phyloP scores from a whole-genome alignment of 1,140 invertebrate genomes.

The Lethocerus indicus region DNA sequence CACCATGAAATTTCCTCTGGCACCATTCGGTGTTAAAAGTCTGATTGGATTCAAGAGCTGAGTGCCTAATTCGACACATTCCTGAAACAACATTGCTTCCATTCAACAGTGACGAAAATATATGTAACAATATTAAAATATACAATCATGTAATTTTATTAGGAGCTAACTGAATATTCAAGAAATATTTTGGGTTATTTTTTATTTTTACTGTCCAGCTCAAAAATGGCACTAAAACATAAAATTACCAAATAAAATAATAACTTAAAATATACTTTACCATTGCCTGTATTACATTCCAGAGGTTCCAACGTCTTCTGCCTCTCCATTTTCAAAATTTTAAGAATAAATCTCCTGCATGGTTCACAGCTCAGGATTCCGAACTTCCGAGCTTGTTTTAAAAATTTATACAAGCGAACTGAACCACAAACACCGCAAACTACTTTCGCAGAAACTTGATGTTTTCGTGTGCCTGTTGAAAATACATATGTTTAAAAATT shows the following conservation, averaged over 20 bases:
- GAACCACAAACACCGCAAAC: conserved; percentile 64
- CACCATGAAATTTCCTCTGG: not conserved
- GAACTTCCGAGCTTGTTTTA: conserved; percentile 61
- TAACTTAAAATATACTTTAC: not conserved
- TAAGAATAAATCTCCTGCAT: conserved; percentile 70
- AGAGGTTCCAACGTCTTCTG: conserved; percentile 5
- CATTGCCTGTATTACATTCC: conserved; percentile 11
- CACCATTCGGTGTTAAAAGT: not conserved
- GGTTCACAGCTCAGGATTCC: conserved; percentile 70
- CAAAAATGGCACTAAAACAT: too few relatives aligned
- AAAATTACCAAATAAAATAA: not conserved
- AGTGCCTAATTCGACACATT: conserved; percentile 4
- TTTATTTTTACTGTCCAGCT: too few relatives aligned
- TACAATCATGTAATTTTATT: conserved; percentile 24
- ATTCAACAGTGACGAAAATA: not conserved
- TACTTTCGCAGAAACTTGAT: conserved; percentile 33
- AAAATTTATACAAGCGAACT: conserved; percentile 53
- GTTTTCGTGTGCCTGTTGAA: conserved; percentile 23
- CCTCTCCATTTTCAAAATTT: conserved; percentile 33
- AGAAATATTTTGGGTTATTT: too few relatives aligned
- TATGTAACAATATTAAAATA: too few relatives aligned
- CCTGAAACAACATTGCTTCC: not conserved
- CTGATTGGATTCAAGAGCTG: not conserved
- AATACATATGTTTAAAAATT: conserved; percentile 14
- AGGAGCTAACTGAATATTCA: not conserved